Conservation (phyloP, 2,888 invertebrate genomes). For the Alviniconcha strummeri region DNA sequence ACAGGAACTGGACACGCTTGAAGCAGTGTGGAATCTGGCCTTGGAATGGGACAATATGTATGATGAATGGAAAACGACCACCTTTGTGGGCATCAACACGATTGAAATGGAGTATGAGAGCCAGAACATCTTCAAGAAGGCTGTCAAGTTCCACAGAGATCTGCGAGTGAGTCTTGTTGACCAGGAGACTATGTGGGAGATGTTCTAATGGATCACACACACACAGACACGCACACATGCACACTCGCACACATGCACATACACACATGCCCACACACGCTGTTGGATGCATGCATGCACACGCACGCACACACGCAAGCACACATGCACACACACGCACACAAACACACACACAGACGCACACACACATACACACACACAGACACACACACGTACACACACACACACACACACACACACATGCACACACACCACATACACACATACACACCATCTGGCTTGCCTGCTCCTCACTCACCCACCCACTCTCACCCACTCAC, state of each 20-base stretch:
- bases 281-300: background rate
- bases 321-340: too few relatives aligned
- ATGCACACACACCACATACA: too few relatives aligned
- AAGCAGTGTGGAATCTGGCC: slow-evolving; percentile 86
- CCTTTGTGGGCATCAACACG: slow-evolving; percentile 77
- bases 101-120: slow-evolving; percentile 70
- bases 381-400: too few relatives aligned
- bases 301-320: background rate
- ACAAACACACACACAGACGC: too few relatives aligned
- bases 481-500: too few relatives aligned
- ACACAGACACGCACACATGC: background rate
- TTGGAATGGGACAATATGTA: slow-evolving; percentile 88
- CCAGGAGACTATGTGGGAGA: too few relatives aligned
- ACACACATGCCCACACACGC: slow-evolving; percentile 1
- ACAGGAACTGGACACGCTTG: slow-evolving; percentile 82
- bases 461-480: too few relatives aligned
- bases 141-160: slow-evolving; percentile 69
- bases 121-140: slow-evolving; percentile 68
- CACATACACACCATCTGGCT: too few relatives aligned
- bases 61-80: slow-evolving; percentile 85
- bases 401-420: too few relatives aligned
- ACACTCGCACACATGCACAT: background rate
- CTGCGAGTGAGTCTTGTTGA: slow-evolving; percentile 64
- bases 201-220: background rate
- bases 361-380: too few relatives aligned